phyloP scores from a whole-genome alignment of 2,797 vertebrate species.

The Chaunax sp. region DNA sequence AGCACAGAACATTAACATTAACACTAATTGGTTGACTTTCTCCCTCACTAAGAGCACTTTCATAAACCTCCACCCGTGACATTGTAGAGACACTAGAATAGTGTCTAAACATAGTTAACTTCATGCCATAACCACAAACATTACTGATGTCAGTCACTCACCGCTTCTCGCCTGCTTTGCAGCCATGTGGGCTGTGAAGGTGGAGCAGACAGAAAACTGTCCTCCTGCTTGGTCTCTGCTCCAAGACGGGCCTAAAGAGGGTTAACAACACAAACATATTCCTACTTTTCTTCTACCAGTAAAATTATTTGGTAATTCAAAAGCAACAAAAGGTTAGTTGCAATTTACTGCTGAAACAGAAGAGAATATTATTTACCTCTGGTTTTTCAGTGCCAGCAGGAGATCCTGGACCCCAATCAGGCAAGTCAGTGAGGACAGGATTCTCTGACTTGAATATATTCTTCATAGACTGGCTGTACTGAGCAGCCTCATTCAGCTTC shows the following conservation, averaged over 20 bases:
- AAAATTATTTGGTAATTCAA: too few species aligned
- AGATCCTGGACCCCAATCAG: constrained; percentile 21
- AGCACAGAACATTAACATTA: constrained; percentile 1
- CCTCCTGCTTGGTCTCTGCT: constrained; percentile 67
- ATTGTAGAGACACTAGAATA: not conserved
- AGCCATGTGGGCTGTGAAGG: constrained; percentile 82
- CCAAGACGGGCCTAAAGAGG: constrained; percentile 57
- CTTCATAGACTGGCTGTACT: constrained; percentile 35
- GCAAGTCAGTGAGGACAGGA: constrained; percentile 30
- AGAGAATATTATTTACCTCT: constrained; percentile 29
- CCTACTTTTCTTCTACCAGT: too few species aligned
- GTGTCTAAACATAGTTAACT: too few species aligned
- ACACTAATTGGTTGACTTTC: constrained; percentile 10
- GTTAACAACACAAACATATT: constrained; percentile 3
- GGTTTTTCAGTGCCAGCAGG: not conserved
- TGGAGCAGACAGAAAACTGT: constrained; percentile 54
- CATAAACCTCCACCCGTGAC: not conserved
- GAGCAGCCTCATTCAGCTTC: constrained; percentile 36
- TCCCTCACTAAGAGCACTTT: constrained; percentile 14
- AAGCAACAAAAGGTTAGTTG: too few species aligned
- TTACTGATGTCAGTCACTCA: constrained; percentile 64
- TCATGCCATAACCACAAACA: too few species aligned
- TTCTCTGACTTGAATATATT: constrained; percentile 52
- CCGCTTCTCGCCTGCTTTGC: constrained; percentile 78
- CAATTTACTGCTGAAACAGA: not conserved